These are phyloP conservation scores for Idaea aversata DNA, from an alignment of 2,888 invertebrate genomes.

Conservation along the genomic window DNA sequence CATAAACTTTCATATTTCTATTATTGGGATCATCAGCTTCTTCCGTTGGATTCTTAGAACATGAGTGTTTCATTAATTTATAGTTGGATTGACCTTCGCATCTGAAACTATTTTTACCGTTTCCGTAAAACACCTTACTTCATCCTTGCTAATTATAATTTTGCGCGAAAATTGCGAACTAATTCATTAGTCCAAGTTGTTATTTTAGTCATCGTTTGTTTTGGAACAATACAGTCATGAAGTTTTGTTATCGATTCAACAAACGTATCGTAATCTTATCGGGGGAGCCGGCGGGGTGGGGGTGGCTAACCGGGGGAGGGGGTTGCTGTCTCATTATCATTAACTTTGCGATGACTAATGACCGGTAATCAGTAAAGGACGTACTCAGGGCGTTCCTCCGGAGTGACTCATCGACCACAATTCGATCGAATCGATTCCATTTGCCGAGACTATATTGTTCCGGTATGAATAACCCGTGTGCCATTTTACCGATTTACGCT, in stretches of 20 bases:
- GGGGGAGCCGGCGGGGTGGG: slow-evolving; percentile 5
- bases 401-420: slow-evolving; percentile 52
- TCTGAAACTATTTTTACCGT: slow-evolving; percentile 17
- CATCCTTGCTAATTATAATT: background rate
- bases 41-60: too few relatives aligned
- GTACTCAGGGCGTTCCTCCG: slow-evolving; percentile 62
- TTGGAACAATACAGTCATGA: slow-evolving; percentile 10
- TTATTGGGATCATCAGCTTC: too few relatives aligned
- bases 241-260: slow-evolving; percentile 40
- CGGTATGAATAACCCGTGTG: slow-evolving; percentile 42
- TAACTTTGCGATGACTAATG: slow-evolving; percentile 59
- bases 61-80: too few relatives aligned
- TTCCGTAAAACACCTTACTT: slow-evolving; percentile 24
- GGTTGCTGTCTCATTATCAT: slow-evolving; percentile 54
- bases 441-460: slow-evolving; percentile 41
- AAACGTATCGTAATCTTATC: slow-evolving; percentile 49
- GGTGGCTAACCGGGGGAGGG: slow-evolving; percentile 21
- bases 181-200: background rate
- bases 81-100: slow-evolving; percentile 14
- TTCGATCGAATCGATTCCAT: slow-evolving; percentile 43
- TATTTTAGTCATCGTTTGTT: slow-evolving; percentile 8
- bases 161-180: background rate
- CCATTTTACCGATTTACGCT: slow-evolving; percentile 17
- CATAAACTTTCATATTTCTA: too few relatives aligned
- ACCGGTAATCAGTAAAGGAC: slow-evolving; percentile 67